phyloP scores from a whole-genome alignment of 2,113 vertebrate genomes.

The Heloderma charlesbogerti region DNA sequence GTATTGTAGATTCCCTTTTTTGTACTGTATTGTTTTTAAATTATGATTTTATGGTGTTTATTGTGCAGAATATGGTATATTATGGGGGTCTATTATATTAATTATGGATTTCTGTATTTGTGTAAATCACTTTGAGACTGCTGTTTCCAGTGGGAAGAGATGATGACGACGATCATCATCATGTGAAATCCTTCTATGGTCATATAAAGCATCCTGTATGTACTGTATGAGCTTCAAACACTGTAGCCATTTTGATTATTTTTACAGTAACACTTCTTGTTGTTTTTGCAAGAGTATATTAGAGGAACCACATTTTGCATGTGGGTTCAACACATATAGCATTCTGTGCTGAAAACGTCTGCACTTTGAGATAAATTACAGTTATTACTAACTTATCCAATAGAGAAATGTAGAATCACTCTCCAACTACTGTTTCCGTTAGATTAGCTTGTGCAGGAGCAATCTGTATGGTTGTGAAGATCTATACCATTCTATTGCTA shows the following conservation, averaged over 20 bases:
- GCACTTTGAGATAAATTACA: slow-evolving; percentile 20
- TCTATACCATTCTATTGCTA: slow-evolving; percentile 22
- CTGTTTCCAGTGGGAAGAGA: background rate
- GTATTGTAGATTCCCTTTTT: too few species aligned
- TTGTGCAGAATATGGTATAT: too few species aligned
- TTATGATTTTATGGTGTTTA: too few species aligned
- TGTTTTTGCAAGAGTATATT: background rate
- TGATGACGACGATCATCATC: too few species aligned
- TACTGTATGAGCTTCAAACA: background rate
- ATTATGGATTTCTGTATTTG: too few species aligned
- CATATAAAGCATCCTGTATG: background rate
- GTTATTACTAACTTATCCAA: slow-evolving; percentile 30
- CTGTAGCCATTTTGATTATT: background rate
- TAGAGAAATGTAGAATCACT: slow-evolving; percentile 35
- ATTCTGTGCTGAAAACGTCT: background rate
- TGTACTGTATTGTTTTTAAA: too few species aligned
- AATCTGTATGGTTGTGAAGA: slow-evolving; percentile 19
- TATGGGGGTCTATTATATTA: too few species aligned
- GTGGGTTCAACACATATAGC: background rate
- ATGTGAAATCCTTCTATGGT: background rate
- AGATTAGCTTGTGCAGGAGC: slow-evolving; percentile 29
- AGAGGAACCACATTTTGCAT: background rate
- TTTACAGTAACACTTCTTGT: background rate
- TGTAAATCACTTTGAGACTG: too few species aligned
- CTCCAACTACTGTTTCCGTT: slow-evolving; percentile 39